Percentiles rank a stretch among this genome's conserved stretches.
phyloP scores from a whole-genome alignment of 2,888 invertebrate species.

The Drosophila testacea region DNA sequence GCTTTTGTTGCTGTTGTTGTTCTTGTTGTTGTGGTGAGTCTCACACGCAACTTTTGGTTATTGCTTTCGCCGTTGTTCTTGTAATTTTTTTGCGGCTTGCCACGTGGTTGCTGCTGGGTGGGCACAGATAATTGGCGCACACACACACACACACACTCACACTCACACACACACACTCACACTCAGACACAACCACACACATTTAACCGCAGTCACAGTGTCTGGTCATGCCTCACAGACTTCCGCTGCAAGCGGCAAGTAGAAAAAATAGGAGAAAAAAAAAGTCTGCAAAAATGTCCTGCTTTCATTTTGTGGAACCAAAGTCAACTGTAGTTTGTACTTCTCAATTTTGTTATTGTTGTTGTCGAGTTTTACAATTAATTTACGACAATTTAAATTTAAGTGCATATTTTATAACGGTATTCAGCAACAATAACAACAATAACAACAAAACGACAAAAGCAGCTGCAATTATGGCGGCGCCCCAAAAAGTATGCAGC shows the following conservation, averaged over 20 bases:
- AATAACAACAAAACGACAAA: not conserved
- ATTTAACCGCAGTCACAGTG: conserved; percentile 15
- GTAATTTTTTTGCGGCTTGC: conserved; percentile 49
- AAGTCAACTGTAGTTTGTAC: conserved; percentile 9
- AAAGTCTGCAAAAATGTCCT: conserved; percentile 1
- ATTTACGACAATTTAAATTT: conserved; percentile 72
- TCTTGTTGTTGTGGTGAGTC: conserved; percentile 25
- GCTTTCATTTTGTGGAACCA: conserved; percentile 13
- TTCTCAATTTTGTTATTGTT: conserved; percentile 12
- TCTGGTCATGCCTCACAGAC: conserved; percentile 17
- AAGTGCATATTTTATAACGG: conserved; percentile 65
- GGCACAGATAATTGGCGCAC: conserved; percentile 60
- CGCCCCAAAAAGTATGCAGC: conserved; percentile 58
- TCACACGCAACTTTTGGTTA: conserved; percentile 57
- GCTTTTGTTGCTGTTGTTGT: not conserved
- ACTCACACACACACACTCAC: conserved; percentile 10
- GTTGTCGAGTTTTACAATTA: conserved; percentile 58
- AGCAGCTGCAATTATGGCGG: conserved; percentile 44
- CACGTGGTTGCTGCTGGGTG: conserved; percentile 51
- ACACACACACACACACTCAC: conserved; percentile 22
- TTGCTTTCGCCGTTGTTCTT: conserved; percentile 26
- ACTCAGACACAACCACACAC: conserved; percentile 1
- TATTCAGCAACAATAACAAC: conserved; percentile 22
- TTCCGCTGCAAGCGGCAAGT: conserved; percentile 17
- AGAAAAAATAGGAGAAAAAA: not conserved